phyloP scores from a whole-genome alignment of 2,888 invertebrate genomes.

The Cheiracanthium punctorium region DNA sequence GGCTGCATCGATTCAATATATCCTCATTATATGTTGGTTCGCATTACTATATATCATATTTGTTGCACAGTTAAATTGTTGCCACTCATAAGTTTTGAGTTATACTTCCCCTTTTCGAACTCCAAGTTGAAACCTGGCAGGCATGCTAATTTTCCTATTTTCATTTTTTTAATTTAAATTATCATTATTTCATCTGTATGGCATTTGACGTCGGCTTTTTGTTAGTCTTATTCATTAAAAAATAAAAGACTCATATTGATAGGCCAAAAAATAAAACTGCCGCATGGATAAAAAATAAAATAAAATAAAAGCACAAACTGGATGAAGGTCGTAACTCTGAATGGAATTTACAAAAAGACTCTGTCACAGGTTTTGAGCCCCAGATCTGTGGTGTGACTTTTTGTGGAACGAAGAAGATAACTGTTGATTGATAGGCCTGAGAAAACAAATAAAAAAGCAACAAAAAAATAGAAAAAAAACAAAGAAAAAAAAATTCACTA shows the following conservation, averaged over 20 bases:
- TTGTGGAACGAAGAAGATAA: conserved; percentile 44
- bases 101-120: background rate
- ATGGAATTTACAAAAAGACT: conserved; percentile 63
- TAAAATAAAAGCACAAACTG: conserved; percentile 21
- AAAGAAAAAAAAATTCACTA: conserved; percentile 30
- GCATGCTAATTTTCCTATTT: too few relatives aligned
- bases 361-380: conserved; percentile 67
- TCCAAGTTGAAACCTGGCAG: too few relatives aligned
- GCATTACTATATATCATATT: background rate
- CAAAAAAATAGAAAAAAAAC: background rate
- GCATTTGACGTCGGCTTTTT: conserved; percentile 4
- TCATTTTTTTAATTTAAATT: background rate
- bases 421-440: conserved; percentile 11
- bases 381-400: conserved; percentile 68
- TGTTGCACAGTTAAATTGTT: conserved; percentile 7
- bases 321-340: background rate
- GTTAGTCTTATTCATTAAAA: background rate
- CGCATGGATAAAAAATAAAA: too few relatives aligned
- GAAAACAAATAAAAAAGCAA: background rate
- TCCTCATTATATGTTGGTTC: background rate
- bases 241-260: background rate
- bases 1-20: background rate
- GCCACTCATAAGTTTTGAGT: background rate
- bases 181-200: background rate
- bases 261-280: conserved; percentile 6